Base-by-base conservation (phyloP, 2,888 invertebrate genomes). In the Troilus luridus region DNA sequence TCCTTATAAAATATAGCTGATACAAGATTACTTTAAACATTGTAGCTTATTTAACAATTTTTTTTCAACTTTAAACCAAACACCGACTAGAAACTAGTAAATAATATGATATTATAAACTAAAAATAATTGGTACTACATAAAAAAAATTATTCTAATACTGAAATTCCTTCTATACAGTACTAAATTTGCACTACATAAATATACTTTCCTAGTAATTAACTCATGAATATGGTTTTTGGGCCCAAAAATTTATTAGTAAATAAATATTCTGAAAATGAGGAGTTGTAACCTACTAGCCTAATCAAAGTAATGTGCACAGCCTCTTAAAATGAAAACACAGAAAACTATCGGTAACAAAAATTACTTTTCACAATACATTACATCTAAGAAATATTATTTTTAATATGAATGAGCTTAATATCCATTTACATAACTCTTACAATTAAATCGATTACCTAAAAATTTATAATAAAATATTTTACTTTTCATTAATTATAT, bases 401-500 rank as follows among this genome's bases (percentile, higher is more conserved):
- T 58, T 56, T 8, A n/a, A 81, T 11, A 81, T 21, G 2, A 21
- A 85, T 85, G 85, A 85, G 85, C 85, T 58, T 56, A 56, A 56
- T 85, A 27, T 77, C 6, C 56, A 56, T 85, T 85, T 56, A 85
- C 56, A 85, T 11, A 85, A 85, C n/a, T 12, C 85, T 85, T 85
- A 85, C 12, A 85, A 58, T 21, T 56, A 85, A 56, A 21, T 58
- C 5, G 54, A n/a, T 17, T 85, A 85, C 85, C 56, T 85, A 85
- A 85, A 85, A 85, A 85, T 85, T 54, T 8, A 85, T 85, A 85
- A 85, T 85, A 85, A 85, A 85, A 85, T 85, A 85, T 85, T 85
- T 85, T 56, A 85, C 56, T 85, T 85, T 58, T 54, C n/a, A n/a
- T 56, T 85, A 85, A 85, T 56, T 58, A 85, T 85, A n/a, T n/a